Evolutionary conservation across 2,888 invertebrate species (phyloP), one percentile per base, ranked within the genome.

Genomic region (Aspidiotus destructor): DNA sequence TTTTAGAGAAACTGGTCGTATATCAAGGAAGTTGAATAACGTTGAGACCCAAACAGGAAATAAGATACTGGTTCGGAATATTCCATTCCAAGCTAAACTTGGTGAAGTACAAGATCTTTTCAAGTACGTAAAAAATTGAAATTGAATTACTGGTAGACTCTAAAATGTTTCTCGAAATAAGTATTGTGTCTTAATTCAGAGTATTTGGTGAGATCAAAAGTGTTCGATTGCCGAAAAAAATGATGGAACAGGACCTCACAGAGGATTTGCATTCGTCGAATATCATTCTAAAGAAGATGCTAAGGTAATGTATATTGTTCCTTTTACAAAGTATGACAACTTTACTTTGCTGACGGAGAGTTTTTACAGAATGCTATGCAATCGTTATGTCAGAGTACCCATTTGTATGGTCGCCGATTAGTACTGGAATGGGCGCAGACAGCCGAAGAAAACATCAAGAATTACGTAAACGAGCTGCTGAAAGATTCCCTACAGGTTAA

Each of bases 261-360:
- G 97, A 75, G 99, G 99, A 67, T 99, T 99, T 79, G 95, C 89
- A 8, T 99, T 99, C 77, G 88, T 99, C 7, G 98, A 99, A 77
- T 99, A 86, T 78, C 80, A 86, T 71, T 86, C 88, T 0, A 88
- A 88, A 76, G 85, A 87, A 72, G 94, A 96, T 78, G 97, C 99
- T 1, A 94, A 94, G 85, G 92, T n/a, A n/a, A n/a, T 92, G 70
- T 13, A 42, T 15, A 15, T n/a, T 44, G 1, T 11, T 42, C 41
- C 2, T 64, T n/a, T n/a, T n/a, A 52, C 5, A 28, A 55, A 17
- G 10, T n/a, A 67, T 67, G 5, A 28, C 13, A 64, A 5, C n/a
- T 15, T 28, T 28, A 1, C 16, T 28, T 40, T n/a, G 60, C 13
- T n/a, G 13, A 40, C 60, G 2, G 13, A 13, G 16, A 68, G 61